These are phyloP conservation scores for Aricia artaxerxes DNA, from an alignment of 2,888 invertebrate genomes.

Conservation along the genomic window DNA sequence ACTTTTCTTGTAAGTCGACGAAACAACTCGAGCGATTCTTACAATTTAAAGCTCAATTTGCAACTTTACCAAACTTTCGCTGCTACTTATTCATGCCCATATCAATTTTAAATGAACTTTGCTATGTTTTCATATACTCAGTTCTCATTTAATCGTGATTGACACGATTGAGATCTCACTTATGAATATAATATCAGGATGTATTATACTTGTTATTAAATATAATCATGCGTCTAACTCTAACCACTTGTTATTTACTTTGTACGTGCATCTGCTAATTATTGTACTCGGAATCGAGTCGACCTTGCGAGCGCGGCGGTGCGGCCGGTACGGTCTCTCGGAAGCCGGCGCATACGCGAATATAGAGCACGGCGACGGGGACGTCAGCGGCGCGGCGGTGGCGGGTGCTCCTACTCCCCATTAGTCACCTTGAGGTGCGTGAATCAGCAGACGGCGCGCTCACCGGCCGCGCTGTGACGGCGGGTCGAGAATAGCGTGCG, in stretches of 20 bases:
- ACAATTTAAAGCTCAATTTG: not conserved
- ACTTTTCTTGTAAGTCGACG: not conserved
- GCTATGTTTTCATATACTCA: not conserved
- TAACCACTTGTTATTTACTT: not conserved
- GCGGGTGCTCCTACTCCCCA: slow-evolving; percentile 43
- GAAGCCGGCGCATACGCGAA: not conserved
- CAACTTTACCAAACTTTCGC: not conserved
- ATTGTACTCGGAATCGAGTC: not conserved
- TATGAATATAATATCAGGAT: not conserved
- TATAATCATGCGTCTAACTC: not conserved
- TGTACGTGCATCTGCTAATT: not conserved
- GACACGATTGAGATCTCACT: not conserved
- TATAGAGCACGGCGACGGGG: slow-evolving; percentile 33
- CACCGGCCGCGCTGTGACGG: slow-evolving; percentile 76
- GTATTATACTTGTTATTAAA: not conserved
- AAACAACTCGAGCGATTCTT: not conserved
- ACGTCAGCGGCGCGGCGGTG: slow-evolving; percentile 36
- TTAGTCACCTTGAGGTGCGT: slow-evolving; percentile 74
- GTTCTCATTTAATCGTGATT: not conserved
- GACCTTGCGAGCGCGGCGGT: not conserved
- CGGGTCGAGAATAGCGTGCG: slow-evolving; percentile 73
- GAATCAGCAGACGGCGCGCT: slow-evolving; percentile 73
- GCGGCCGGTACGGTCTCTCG: not conserved
- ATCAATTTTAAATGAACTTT: not conserved
- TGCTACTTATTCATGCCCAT: not conserved